Evolutionary conservation across 2,888 invertebrate species (phyloP), one percentile per base, ranked within the genome.

Genomic region (Chrysomela aeneicollis): DNA sequence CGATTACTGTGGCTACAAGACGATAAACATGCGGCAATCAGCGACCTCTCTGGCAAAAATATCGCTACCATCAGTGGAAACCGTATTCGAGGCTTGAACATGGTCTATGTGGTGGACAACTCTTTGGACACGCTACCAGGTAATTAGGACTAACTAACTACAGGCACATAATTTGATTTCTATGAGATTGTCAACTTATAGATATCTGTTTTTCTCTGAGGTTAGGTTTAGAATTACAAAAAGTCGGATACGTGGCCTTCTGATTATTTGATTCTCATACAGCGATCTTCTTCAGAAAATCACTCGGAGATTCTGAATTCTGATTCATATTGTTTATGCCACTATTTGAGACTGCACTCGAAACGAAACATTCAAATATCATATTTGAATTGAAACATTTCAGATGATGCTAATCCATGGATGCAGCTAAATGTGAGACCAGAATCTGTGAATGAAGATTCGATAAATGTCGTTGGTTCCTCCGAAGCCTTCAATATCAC

Each of bases 1-100:
- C 89, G 93, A 0, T 84, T 97, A 21, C 85, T 94, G 57, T 97
- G 95, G 96, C 85, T 95, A 1, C 90, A 91, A 75, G 90, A 90
- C 63, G 87, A 89, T 26, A 86, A 87, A 46, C 88, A 90, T 60
- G 90, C 92, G 0, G 89, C 92, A 1, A 89, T 95, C 9, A 90
- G 92, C 0, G 93, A 94, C 81, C 81, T 91, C 51, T 84, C 86
- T 32, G 93, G 93, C 1, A 88, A 88, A 75, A 92, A 93, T 80
- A 88, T 92, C 8, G 90, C 91, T 1, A 82, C 86, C 8, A 83
- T 89, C n/a, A 85, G 84, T 66, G 90, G 89, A 0, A 87, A 89
- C 65, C 87, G 88, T 47, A 83, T 90, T 42, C 86, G 86, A 5
- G 87, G 88, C 10, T 85, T 92, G 0, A 88, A 89, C 66, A 88